A percentile compares a stretch with the other conserved stretches of the same genome.
These are phyloP conservation scores for Ceratitis capitata DNA, from an alignment of 1,140 invertebrate species.

Conservation along the genomic window DNA sequence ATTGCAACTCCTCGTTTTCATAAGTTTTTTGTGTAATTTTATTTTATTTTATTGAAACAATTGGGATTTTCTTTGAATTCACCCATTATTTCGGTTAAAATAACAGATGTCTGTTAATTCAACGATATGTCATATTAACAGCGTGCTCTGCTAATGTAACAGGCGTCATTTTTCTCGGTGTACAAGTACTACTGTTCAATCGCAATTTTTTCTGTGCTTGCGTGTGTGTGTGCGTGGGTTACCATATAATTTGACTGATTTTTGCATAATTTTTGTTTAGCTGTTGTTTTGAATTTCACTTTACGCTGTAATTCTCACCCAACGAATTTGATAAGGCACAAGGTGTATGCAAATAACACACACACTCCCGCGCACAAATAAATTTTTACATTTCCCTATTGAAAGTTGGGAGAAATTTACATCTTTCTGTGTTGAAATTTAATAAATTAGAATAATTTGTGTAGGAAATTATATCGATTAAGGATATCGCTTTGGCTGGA, in stretches of 20 bases:
- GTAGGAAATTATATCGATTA: constrained; percentile 5
- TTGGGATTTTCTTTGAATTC: too few species aligned
- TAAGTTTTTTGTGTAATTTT: too few species aligned
- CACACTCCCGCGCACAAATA: neutral
- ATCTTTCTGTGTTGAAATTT: neutral
- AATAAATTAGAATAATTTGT: constrained; percentile 30
- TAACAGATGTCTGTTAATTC: too few species aligned
- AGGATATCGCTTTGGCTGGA: neutral
- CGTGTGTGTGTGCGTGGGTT: neutral
- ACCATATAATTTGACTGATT: constrained; percentile 25
- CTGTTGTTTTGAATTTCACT: neutral
- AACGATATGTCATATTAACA: too few species aligned
- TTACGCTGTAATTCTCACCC: neutral
- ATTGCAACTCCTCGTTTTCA: too few species aligned
- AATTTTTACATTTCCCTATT: neutral
- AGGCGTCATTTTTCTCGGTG: too few species aligned
- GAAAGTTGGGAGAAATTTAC: neutral
- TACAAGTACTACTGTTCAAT: too few species aligned
- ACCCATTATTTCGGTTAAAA: too few species aligned
- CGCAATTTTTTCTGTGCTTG: too few species aligned
- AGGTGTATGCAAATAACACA: neutral
- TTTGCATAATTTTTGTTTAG: constrained; percentile 20
- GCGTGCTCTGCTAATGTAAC: too few species aligned
- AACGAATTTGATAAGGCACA: neutral
- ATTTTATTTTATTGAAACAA: too few species aligned